phyloP scores from a whole-genome alignment of 1,140 invertebrate genomes.

The Aphidius gifuensis region DNA sequence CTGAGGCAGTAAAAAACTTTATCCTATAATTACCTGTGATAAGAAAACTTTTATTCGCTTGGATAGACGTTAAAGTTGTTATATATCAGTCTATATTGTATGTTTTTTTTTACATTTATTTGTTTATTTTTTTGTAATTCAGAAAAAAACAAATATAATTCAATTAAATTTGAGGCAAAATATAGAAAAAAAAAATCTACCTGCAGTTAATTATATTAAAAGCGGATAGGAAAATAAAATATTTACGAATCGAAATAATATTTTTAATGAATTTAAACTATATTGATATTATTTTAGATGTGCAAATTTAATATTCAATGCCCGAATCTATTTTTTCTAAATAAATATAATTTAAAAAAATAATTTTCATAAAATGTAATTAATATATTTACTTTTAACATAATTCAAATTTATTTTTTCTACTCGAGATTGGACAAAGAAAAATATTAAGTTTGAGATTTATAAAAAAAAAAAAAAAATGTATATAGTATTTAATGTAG shows the following conservation, averaged over 20 bases:
- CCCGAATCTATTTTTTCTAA: no score
- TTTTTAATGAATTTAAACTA: no score
- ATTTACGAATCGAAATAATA: neutral
- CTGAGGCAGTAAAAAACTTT: slow-evolving; percentile 19
- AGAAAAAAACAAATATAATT: slow-evolving; percentile 13
- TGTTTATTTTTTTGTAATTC: slow-evolving; percentile 13
- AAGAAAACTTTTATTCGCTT: slow-evolving; percentile 26
- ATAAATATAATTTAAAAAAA: no score
- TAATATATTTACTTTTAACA: no score
- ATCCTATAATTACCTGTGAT: slow-evolving; percentile 29
- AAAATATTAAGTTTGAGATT: no score
- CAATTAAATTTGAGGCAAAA: slow-evolving; percentile 11
- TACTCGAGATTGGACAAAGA: no score
- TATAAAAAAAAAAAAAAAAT: no score
- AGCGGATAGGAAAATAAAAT: neutral
- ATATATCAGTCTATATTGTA: slow-evolving; percentile 15
- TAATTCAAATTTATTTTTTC: no score
- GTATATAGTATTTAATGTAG: no score
- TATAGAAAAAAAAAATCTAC: slow-evolving; percentile 17
- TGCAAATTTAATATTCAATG: no score
- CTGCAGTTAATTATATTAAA: slow-evolving; percentile 7
- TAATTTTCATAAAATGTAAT: no score
- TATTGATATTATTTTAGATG: no score
- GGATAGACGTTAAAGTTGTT: slow-evolving; percentile 27
- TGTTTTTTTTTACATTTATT: slow-evolving; percentile 3